Evolutionary conservation across 2,888 invertebrate genomes (phyloP).

Genomic region (Steinernema hermaphroditum): DNA sequence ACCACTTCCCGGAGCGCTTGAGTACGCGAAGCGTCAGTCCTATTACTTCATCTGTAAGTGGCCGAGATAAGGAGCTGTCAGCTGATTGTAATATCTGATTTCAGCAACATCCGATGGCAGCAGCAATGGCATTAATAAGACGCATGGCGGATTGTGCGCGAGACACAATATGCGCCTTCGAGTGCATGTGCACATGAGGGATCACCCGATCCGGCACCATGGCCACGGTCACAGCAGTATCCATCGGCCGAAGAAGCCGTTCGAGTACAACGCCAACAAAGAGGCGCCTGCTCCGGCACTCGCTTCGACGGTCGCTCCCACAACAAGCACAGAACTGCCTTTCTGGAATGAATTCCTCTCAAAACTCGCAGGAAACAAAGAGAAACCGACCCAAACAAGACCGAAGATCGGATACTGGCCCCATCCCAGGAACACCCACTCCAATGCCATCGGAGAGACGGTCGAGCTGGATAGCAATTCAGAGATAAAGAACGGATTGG

Average conservation of each 20-base stretch:
- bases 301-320: neutral
- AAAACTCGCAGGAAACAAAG: neutral
- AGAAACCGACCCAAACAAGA: neutral
- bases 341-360: constrained; percentile 27
- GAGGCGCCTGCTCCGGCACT: neutral
- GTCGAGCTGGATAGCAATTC: neutral
- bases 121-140: constrained; percentile 26
- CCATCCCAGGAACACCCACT: constrained; percentile 20
- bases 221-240: neutral
- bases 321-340: neutral
- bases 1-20: constrained; percentile 36
- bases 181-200: constrained; percentile 13
- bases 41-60: constrained; percentile 41
- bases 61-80: constrained; percentile 25
- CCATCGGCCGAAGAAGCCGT: constrained; percentile 5
- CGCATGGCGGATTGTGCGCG: constrained; percentile 28
- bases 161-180: constrained; percentile 24
- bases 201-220: constrained; percentile 22
- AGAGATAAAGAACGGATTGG: neutral
- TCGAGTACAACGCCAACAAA: constrained; percentile 20
- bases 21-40: constrained; percentile 33
- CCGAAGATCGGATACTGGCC: constrained; percentile 18
- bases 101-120: constrained; percentile 30
- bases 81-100: constrained; percentile 26
- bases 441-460: neutral